Evolutionary conservation across 2,797 vertebrate species (phyloP).

Genomic region (Sylvia borin): DNA sequence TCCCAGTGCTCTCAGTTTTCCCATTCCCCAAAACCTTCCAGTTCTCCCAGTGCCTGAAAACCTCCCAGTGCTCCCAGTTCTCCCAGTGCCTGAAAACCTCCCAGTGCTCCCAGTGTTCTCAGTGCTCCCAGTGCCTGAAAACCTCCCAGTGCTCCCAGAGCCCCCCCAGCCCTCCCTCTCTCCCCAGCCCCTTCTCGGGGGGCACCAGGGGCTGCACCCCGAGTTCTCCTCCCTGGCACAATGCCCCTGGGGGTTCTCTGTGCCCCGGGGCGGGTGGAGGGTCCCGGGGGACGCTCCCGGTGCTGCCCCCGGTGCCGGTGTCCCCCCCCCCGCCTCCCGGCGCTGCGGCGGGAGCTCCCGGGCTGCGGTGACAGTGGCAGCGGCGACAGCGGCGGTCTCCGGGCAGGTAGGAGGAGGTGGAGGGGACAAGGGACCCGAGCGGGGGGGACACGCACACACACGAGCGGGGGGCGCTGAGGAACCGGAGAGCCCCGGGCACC

Average conservation of each 20-base stretch:
- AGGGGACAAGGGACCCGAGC: background rate
- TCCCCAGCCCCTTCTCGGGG: fast-evolving
- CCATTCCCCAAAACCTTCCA: too few species aligned
- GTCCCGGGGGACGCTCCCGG: background rate
- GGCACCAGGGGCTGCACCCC: background rate
- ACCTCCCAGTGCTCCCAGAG: background rate
- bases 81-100: background rate
- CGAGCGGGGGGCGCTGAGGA: background rate
- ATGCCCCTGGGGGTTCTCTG: too few species aligned
- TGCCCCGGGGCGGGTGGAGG: background rate
- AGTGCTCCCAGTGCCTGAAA: background rate
- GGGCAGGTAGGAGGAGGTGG: conserved; percentile 7
- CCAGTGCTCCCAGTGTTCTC: background rate
- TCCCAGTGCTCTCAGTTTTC: background rate
- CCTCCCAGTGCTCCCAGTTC: background rate
- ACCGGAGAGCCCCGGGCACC: background rate
- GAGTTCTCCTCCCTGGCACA: background rate
- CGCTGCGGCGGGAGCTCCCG: background rate
- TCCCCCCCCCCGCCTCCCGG: background rate
- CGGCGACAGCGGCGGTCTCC: background rate
- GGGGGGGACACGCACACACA: background rate
- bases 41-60: background rate
- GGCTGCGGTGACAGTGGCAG: background rate
- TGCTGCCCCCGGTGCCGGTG: too few species aligned
- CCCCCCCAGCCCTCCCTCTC: background rate